Base-by-base conservation (phyloP, 2,888 invertebrate genomes). In the Agriopis aurantiaria region DNA sequence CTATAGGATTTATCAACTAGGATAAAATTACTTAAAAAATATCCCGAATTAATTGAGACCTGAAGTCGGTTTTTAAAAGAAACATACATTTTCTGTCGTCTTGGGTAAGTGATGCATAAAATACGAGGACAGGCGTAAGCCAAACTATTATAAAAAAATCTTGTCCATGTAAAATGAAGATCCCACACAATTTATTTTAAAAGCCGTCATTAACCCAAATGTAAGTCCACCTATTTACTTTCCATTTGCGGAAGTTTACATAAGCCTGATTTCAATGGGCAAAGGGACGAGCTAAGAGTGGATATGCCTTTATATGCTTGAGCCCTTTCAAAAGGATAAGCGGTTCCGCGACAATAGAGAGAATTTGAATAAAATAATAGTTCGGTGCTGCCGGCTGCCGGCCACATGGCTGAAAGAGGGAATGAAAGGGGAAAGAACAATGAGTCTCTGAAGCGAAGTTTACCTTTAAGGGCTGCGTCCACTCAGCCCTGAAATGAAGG, bases 351-450 rank as follows among this genome's bases (percentile, higher is more conserved):
- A 88, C 87, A 89, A 89, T 83, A 82, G 85, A 74, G 69, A 65
- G 82, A 84, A 89, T 90, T 90, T 91, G 88, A 91, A 91, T 91
- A 90, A 90, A 89, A 91, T 90, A 90, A 90, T 90, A 90, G 89
- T 89, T 87, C 80, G 77, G 80, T 85, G 84, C 83, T 84, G 85
- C 79, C 82, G 80, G 84, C 83, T 84, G 85, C 79, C 82, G 80
- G 80, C 81, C 84, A 82, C 80, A 85, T 85, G 84, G 82, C 66
- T 79, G 72, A 80, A 79, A 82, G 80, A 80, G 33, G 67, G 56
- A 57, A 72, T 62, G 78, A 82, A 81, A 78, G 83, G 82, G 78
- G 55, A 46, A 72, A 59, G 66, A 63, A 86, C 85, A 87, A 87
- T 84, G 78, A 83, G 78, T 74, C 72, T 83, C 80, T 78, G 75